phyloP scores from a whole-genome alignment of 2,113 vertebrate genomes.

The Pedionomus torquatus region DNA sequence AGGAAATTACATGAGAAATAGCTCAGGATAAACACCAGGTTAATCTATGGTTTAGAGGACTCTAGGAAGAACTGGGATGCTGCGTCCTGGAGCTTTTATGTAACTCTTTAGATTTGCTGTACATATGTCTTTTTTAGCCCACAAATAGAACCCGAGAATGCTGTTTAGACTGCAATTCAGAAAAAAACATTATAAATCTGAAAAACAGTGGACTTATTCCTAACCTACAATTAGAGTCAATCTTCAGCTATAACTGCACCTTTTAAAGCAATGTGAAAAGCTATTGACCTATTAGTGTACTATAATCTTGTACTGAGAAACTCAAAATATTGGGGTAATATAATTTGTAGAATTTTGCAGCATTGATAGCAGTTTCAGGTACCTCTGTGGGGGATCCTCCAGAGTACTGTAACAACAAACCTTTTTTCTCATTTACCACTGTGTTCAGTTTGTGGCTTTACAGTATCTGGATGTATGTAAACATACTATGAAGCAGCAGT shows the following conservation, averaged over 20 bases:
- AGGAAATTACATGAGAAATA: background rate
- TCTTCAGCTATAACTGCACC: background rate
- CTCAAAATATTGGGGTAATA: background rate
- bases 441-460: background rate
- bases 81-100: background rate
- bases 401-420: background rate
- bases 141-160: background rate
- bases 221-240: background rate
- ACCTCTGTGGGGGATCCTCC: background rate
- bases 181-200: background rate
- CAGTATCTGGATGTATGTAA: background rate
- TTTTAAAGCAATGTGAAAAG: background rate
- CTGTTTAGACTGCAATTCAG: background rate
- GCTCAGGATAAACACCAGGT: background rate
- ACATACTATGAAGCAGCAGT: background rate
- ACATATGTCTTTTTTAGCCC: background rate
- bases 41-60: slow-evolving; percentile 2
- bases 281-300: background rate
- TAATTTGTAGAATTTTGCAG: background rate
- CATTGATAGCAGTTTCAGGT: background rate
- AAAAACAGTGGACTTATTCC: background rate
- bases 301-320: background rate
- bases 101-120: slow-evolving; percentile 3
- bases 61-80: background rate
- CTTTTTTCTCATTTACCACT: background rate